Percentiles rank a stretch among this genome's conserved stretches.
Conservation (phyloP, 1,140 invertebrate species). For the Caligus rogercresseyi region DNA sequence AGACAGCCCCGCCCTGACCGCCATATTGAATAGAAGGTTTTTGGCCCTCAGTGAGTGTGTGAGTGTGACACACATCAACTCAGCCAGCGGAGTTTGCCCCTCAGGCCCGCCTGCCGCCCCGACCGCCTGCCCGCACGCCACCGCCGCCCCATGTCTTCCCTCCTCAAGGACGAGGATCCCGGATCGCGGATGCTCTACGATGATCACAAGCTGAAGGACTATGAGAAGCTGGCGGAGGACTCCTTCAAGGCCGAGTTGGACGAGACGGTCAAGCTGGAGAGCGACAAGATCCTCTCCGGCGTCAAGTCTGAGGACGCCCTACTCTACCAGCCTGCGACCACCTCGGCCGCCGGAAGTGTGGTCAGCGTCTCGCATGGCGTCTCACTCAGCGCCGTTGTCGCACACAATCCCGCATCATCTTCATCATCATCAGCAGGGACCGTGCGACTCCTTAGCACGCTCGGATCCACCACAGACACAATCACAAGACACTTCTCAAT, state of each 20-base stretch:
- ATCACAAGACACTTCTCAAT: too few relatives aligned
- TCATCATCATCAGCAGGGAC: too few relatives aligned
- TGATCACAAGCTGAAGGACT: background rate
- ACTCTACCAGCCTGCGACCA: background rate
- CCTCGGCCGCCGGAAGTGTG: background rate
- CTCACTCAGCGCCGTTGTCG: too few relatives aligned
- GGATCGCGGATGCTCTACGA: background rate
- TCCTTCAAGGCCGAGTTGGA: background rate
- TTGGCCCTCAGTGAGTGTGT: background rate
- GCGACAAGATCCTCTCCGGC: background rate
- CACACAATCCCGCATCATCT: too few relatives aligned
- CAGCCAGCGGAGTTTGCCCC: too few relatives aligned
- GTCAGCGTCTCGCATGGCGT: too few relatives aligned
- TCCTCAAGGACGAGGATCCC: background rate
- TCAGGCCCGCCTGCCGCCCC: too few relatives aligned
- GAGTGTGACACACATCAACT: background rate
- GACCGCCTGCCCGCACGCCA: too few relatives aligned
- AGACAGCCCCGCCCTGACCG: background rate
- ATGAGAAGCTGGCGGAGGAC: background rate
- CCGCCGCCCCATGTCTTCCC: background rate
- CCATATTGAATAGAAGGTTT: background rate
- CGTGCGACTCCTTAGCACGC: too few relatives aligned
- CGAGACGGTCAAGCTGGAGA: background rate
- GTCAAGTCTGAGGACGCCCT: background rate
- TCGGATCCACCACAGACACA: too few relatives aligned